Conservation (phyloP, 64 coral and sea anemone genomes). For the Montipora sp. region DNA sequence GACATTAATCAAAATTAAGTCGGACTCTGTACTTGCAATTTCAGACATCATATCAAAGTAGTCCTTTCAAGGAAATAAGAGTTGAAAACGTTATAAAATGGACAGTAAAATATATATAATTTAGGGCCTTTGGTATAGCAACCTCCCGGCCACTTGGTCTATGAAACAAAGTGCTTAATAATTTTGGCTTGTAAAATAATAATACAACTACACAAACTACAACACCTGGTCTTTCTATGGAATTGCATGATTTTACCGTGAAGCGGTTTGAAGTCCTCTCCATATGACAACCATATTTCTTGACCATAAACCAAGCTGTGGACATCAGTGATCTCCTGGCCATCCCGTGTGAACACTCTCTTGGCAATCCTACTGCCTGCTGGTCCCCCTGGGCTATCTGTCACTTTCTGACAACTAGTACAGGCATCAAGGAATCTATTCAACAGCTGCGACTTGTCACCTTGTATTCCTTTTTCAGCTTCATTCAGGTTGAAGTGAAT, state of each 20-base stretch:
- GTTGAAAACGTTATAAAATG: too few species aligned
- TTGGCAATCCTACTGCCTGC: slow-evolving; percentile 79
- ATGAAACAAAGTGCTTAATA: neutral
- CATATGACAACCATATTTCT: slow-evolving; percentile 95
- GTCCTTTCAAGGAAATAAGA: too few species aligned
- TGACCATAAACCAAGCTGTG: slow-evolving; percentile 87
- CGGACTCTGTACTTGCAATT: too few species aligned
- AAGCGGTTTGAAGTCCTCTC: slow-evolving; percentile 88
- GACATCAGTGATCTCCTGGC: slow-evolving; percentile 77
- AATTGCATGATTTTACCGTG: slow-evolving; percentile 41
- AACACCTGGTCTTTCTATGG: neutral
- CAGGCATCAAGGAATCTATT: slow-evolving; percentile 89
- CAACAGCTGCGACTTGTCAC: slow-evolving; percentile 73
- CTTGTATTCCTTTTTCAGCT: slow-evolving; percentile 85
- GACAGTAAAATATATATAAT: too few species aligned
- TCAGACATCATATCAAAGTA: too few species aligned
- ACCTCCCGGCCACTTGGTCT: too few species aligned
- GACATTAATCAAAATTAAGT: too few species aligned
- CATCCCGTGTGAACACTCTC: slow-evolving; percentile 84
- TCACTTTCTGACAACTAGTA: slow-evolving; percentile 66
- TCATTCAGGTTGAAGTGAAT: slow-evolving; percentile 92
- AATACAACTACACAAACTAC: neutral
- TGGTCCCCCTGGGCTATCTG: slow-evolving; percentile 68
- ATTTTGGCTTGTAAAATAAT: neutral
- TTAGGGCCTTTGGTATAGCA: too few species aligned